Conservation (phyloP, 2,797 vertebrate genomes). For the Stomatorhinus walkeri region DNA sequence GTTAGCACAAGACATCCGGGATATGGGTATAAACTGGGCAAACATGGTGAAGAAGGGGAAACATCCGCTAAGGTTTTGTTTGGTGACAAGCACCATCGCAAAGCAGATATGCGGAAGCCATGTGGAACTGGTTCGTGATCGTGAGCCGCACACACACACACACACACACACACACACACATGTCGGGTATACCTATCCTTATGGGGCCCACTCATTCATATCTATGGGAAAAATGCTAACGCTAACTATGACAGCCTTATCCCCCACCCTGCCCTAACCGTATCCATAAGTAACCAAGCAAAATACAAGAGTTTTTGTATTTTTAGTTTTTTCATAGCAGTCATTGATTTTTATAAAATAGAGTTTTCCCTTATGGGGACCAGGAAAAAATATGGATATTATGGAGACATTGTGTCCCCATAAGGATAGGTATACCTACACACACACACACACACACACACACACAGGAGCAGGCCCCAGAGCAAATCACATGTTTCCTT, state of each 20-base stretch:
- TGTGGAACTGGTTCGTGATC: not conserved
- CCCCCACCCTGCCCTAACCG: no score
- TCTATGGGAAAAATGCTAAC: no score
- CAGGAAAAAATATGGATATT: no score
- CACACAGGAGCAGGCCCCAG: not conserved
- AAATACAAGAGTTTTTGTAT: no score
- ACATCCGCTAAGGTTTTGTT: slow-evolving; percentile 6
- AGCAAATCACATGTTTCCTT: not conserved
- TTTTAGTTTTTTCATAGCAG: no score
- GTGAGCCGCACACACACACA: not conserved
- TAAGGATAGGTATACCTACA: not conserved
- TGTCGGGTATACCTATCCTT: no score
- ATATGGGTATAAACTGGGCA: not conserved
- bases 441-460: not conserved
- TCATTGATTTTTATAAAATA: no score
- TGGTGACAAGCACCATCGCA: not conserved
- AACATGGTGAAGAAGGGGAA: not conserved
- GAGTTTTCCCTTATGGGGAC: no score
- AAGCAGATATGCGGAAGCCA: not conserved
- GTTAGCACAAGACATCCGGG: not conserved
- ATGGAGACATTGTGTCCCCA: no score
- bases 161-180: not conserved
- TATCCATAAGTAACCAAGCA: no score
- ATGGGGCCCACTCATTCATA: no score
- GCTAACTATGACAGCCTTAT: no score